A percentile compares a stretch with the other conserved stretches of the same genome.
phyloP scores from a whole-genome alignment of 64 coral and sea anemone species.

The Porites lutea region DNA sequence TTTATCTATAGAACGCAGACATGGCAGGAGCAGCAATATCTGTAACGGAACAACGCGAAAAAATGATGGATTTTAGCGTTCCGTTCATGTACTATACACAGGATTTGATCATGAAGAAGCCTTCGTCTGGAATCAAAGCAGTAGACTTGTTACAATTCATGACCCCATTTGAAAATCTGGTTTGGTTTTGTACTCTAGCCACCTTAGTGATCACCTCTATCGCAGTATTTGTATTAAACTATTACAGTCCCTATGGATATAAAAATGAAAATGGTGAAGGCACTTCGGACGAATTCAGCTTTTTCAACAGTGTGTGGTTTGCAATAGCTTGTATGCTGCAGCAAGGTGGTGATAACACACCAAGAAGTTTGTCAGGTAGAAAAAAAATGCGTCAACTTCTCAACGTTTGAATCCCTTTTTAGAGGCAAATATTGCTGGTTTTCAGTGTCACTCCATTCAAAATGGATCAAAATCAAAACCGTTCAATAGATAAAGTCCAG shows the following conservation, averaged over 20 bases:
- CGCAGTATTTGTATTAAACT: constrained; percentile 39
- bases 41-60: constrained; percentile 12
- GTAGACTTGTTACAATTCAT: constrained; percentile 51
- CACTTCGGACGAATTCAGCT: constrained; percentile 15
- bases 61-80: constrained; percentile 33
- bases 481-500: no score
- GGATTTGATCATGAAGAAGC: constrained; percentile 32
- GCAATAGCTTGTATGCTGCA: constrained; percentile 63
- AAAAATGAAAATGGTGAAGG: constrained; percentile 37
- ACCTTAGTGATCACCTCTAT: constrained; percentile 35
- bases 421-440: no score
- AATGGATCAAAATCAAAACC: no score
- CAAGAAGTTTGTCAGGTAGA: constrained; percentile 66
- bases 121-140: neutral
- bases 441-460: neutral
- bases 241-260: constrained; percentile 63
- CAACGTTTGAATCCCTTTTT: neutral
- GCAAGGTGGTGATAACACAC: constrained; percentile 46
- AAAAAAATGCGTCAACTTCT: neutral
- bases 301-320: constrained; percentile 69
- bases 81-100: constrained; percentile 44
- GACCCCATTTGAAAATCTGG: constrained; percentile 38
- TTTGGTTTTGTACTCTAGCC: constrained; percentile 29
- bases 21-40: constrained; percentile 23
- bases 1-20: constrained; percentile 31